Base-by-base conservation (phyloP, 2,797 vertebrate genomes). In the Sebastes itinus region DNA sequence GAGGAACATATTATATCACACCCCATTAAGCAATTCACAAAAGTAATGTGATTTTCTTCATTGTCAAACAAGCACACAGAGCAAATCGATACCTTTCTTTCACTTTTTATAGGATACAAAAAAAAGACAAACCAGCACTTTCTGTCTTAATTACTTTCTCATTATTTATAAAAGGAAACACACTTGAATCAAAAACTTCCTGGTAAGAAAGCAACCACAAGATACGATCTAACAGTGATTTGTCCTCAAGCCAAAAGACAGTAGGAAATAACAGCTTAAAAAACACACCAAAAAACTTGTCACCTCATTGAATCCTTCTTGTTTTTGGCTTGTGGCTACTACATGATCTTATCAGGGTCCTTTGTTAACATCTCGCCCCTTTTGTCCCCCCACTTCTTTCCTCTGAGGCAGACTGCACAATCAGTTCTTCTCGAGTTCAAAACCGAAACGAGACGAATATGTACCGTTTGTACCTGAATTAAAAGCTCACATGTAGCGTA, bases 281-380 rank as follows among this genome's bases (percentile, higher is more conserved):
- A 46, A 46, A 46, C 42, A n/a, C 8, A 42, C 20, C 16, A 68
- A 68, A 65, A 70, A 82, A 30, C 61, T 60, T 38, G 78, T 88
- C 77, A 65, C 52, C 38, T 85, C 74, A 79, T 33, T 80, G 75
- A 82, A 58, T 64, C 35, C 22, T 61, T 74, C 74, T 66, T 86
- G 77, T 78, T 86, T 86, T 82, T 49, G 62, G 69, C 82, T 91
- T 87, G 87, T 92, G 83, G 87, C 81, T 64, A 81, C 70, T 13
- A 72, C 78, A 54, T 82, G 72, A 90, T 87, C 82, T 86, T 81
- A 89, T 88, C 80, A 78, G 60, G 61, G 22, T 71, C 63, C 56
- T 88, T 85, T 91, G 75, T 89, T 73, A 75, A 74, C 8, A 33
- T 55, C 33, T 30, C 77, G 25, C 4, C 55, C 71, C 33, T 55